Base-by-base conservation (phyloP, 2,113 vertebrate species). In the Nibea albiflora region DNA sequence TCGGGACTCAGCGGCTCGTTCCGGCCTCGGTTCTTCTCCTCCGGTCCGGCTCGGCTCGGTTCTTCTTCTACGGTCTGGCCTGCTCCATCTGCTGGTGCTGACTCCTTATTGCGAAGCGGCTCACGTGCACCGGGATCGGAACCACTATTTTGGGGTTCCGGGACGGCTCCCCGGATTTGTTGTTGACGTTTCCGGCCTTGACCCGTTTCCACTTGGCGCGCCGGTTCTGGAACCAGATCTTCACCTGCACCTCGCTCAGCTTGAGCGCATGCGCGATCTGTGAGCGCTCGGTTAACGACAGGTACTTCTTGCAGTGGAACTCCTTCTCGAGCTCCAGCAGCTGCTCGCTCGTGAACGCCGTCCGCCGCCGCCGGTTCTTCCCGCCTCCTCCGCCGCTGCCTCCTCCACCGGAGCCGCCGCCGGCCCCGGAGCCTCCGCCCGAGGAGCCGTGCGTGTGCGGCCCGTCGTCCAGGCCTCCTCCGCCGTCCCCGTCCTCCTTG, bases 151-250 rank as follows among this genome's bases (percentile, higher is more conserved):
- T 99, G 81, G 98, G 98, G 93, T 99, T 99, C 78, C 98, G 91
- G 60, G 96, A 97, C 2, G 98, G 98, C 12, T 99, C 98, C 22
- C 98, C 98, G 1, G 97, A 97, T 91, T 99, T 99, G 94, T 97
- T 98, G 94, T 98, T 99, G 77, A 97, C 98, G 52, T 99, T 99
- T 20, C 98, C 98, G 0, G 98, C 98, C 68, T 99, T 99, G 76
- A 99, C 98, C 28, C 98, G 96, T 94, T 99, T 99, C 98, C 98
- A 99, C 87, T 99, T 99, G 47, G 98, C 98, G 42, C 98, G 92
- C 31, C 98, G 94, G 96, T 99, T 99, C 96, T 99, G 98, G 95
- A 99, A 99, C 98, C 98, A 99, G 95, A 99, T 99, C 93, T 99
- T 99, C 79, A 99, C 98, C 93, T 99, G 98, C 73, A 99, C 98